Conservation (phyloP, 2,888 invertebrate species). For the Drosophila affinis region DNA sequence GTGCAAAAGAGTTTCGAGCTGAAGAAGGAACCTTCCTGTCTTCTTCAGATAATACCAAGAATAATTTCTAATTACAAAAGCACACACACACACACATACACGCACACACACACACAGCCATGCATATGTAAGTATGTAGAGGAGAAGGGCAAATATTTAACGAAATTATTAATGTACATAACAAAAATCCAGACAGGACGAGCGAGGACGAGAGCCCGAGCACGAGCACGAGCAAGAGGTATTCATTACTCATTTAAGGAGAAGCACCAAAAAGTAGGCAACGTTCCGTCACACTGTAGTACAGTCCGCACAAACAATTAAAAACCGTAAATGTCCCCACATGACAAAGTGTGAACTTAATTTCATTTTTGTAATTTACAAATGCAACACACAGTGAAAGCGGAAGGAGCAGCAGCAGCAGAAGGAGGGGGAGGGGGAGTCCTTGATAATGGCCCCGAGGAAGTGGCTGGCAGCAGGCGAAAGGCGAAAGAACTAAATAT, state of each 20-base stretch:
- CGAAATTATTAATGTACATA: conserved; percentile 69
- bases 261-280: conserved; percentile 49
- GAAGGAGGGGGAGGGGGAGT: conserved; percentile 5
- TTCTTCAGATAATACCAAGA: conserved; percentile 47
- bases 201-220: conserved; percentile 14
- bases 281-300: conserved; percentile 25
- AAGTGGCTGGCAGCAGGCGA: not conserved
- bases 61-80: conserved; percentile 64
- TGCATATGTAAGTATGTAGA: conserved; percentile 4
- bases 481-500: conserved; percentile 62
- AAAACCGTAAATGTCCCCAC: conserved; percentile 79
- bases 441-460: not conserved
- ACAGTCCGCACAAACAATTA: conserved; percentile 70
- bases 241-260: conserved; percentile 66
- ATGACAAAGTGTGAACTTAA: conserved; percentile 80
- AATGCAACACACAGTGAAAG: conserved; percentile 53
- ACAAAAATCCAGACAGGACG: conserved; percentile 45
- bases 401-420: conserved; percentile 10
- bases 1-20: not conserved
- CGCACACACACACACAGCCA: conserved; percentile 21
- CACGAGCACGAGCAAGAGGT: conserved; percentile 10
- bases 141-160: conserved; percentile 60
- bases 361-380: conserved; percentile 79
- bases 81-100: conserved; percentile 28
- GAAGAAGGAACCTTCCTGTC: conserved; percentile 16